A percentile compares a stretch with the other conserved stretches of the same genome.
Evolutionary conservation across 2,113 vertebrate genomes (phyloP).

Genomic region (Cacatua alba): DNA sequence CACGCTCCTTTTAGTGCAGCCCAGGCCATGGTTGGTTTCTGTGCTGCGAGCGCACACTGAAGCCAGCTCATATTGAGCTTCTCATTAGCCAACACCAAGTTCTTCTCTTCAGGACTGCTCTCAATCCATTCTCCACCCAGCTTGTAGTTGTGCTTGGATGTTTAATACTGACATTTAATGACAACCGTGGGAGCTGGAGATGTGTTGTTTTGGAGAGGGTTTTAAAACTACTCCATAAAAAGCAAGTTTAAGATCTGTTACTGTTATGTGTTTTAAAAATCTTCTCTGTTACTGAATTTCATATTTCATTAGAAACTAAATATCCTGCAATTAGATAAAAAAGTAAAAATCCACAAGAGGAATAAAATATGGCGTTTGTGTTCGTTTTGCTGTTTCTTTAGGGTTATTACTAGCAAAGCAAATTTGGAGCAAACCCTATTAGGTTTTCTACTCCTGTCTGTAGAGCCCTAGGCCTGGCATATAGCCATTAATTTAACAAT

Average conservation of each 20-base stretch:
- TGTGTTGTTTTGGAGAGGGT: conserved; percentile 11
- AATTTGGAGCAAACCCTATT: neutral
- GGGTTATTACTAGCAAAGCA: conserved; percentile 21
- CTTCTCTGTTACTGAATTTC: neutral
- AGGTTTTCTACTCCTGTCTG: neutral
- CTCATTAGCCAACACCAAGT: neutral
- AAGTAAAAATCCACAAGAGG: neutral
- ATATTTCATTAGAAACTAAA: neutral
- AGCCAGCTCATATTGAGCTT: neutral
- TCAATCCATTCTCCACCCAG: neutral
- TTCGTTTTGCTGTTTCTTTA: neutral
- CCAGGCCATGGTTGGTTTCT: neutral
- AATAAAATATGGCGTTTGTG: neutral
- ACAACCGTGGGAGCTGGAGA: conserved; percentile 11
- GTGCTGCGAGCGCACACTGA: neutral
- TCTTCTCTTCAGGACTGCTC: neutral
- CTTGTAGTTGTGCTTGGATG: neutral
- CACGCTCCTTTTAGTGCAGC: neutral
- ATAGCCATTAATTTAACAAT: conserved; percentile 47
- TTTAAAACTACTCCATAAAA: conserved; percentile 34
- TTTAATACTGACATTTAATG: conserved; percentile 23
- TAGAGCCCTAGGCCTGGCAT: neutral
- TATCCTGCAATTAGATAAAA: neutral
- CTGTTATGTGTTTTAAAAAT: neutral
- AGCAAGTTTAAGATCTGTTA: neutral